Percentiles rank a stretch among this genome's conserved stretches.
Evolutionary conservation across 2,888 invertebrate species (phyloP).

Genomic region (Alcis repandata): DNA sequence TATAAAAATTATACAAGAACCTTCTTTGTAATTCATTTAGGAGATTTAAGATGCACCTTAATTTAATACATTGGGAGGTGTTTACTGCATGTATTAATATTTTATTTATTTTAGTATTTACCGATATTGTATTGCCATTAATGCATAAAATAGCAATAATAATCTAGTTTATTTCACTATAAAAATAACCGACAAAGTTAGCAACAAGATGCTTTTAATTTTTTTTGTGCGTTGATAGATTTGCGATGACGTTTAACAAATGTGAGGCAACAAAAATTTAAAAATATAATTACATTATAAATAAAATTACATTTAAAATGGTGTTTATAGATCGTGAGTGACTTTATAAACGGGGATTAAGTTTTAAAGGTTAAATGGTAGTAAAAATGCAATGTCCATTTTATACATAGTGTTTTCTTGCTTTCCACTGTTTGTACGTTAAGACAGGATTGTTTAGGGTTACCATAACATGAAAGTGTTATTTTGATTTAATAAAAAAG

Average conservation of each 20-base stretch:
- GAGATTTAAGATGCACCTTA: background rate
- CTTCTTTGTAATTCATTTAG: background rate
- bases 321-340: conserved; percentile 11
- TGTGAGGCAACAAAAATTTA: conserved; percentile 5
- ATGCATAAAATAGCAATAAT: background rate
- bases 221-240: conserved; percentile 31
- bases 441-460: background rate
- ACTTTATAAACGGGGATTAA: conserved; percentile 49
- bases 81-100: too few relatives aligned
- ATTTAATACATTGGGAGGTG: background rate
- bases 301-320: conserved; percentile 20
- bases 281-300: conserved; percentile 17
- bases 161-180: background rate
- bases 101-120: too few relatives aligned
- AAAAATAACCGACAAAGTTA: background rate
- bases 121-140: background rate
- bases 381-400: conserved; percentile 59
- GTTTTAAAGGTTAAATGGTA: conserved; percentile 63
- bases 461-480: background rate
- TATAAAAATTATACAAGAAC: background rate
- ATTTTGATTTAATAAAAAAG: background rate
- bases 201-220: background rate
- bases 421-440: conserved; percentile 14
- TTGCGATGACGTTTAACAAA: conserved; percentile 23
- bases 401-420: conserved; percentile 35